These are phyloP conservation scores for Boloria euphrosyne DNA, from an alignment of 2,888 invertebrate genomes.

Conservation along the genomic window DNA sequence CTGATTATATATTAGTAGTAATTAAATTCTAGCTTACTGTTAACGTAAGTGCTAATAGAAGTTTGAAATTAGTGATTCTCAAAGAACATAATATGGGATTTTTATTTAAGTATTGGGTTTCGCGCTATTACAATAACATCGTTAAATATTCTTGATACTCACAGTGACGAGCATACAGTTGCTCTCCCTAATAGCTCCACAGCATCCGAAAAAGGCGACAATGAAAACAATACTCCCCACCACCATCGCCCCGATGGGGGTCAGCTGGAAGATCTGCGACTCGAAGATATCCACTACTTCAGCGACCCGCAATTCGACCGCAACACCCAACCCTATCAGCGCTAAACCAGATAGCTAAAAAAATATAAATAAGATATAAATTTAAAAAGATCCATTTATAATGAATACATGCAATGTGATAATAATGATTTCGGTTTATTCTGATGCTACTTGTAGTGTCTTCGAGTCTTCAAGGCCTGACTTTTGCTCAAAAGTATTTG, in stretches of 20 bases:
- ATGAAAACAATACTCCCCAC: conserved; percentile 88
- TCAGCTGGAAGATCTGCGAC: conserved; percentile 62
- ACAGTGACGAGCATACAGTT: conserved; percentile 93
- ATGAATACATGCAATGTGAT: too few relatives aligned
- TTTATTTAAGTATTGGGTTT: too few relatives aligned
- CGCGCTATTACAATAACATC: too few relatives aligned
- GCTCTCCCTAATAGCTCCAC: conserved; percentile 93
- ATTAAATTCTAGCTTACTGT: too few relatives aligned
- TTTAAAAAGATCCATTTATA: background rate
- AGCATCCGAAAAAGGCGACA: conserved; percentile 94
- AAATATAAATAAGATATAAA: conserved; percentile 28
- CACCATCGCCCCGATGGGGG: conserved; percentile 84
- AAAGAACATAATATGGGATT: too few relatives aligned
- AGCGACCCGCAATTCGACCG: conserved; percentile 81
- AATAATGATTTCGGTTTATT: too few relatives aligned
- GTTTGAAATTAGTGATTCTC: too few relatives aligned
- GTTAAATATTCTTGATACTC: conserved; percentile 56
- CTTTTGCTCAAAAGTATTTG: too few relatives aligned
- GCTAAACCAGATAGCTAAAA: conserved; percentile 87
- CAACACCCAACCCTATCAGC: conserved; percentile 84
- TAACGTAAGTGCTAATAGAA: too few relatives aligned
- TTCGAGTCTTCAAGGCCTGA: too few relatives aligned
- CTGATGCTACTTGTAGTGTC: too few relatives aligned
- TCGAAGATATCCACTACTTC: conserved; percentile 64
- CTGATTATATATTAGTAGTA: too few relatives aligned